Percentiles rank a stretch among this genome's conserved stretches.
phyloP scores from a whole-genome alignment of 2,888 invertebrate genomes.

The Chalcis sispes region DNA sequence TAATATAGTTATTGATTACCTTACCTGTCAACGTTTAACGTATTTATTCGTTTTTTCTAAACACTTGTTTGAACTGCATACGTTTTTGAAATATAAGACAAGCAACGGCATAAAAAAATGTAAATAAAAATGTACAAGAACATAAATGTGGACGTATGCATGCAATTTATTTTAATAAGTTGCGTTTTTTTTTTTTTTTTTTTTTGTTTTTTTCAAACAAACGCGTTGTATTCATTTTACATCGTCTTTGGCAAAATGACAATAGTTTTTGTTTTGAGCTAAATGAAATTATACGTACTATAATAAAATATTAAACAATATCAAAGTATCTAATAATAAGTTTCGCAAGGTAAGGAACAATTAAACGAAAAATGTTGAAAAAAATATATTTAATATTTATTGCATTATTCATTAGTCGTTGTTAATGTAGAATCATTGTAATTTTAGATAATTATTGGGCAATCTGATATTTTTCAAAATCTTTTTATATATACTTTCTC shows the following conservation, averaged over 20 bases:
- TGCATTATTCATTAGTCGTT: too few species aligned
- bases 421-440: too few species aligned
- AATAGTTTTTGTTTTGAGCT: conserved; percentile 1
- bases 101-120: too few species aligned
- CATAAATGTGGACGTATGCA: too few species aligned
- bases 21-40: background rate
- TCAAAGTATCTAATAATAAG: conserved; percentile 12
- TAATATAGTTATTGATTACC: conserved; percentile 25
- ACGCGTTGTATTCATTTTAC: conserved; percentile 7
- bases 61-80: background rate
- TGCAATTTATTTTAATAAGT: too few species aligned
- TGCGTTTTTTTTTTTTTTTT: background rate
- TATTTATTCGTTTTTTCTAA: background rate
- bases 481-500: too few species aligned
- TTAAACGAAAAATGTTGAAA: background rate
- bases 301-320: conserved; percentile 2
- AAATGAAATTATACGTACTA: background rate
- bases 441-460: too few species aligned
- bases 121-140: too few species aligned
- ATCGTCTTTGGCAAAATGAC: conserved; percentile 4
- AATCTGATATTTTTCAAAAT: too few species aligned
- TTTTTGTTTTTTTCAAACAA: background rate
- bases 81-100: too few species aligned
- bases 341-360: background rate
- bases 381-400: too few species aligned